Evolutionary conservation across 2,888 invertebrate species (phyloP).

Genomic region (Sabatieria punctata): DNA sequence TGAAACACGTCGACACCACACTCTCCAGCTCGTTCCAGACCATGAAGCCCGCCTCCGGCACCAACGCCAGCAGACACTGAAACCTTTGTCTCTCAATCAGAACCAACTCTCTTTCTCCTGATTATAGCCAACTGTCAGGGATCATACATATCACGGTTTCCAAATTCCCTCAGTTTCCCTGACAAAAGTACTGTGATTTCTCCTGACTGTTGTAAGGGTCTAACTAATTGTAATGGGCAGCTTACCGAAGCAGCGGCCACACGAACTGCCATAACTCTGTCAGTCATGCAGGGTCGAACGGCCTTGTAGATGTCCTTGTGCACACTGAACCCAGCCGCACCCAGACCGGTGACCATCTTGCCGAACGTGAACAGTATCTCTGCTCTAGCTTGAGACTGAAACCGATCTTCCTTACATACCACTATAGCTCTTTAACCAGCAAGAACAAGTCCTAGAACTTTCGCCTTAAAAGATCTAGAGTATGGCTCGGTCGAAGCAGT

Average conservation of each 20-base stretch:
- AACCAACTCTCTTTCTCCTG: too few relatives aligned
- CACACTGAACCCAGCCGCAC: constrained; percentile 66
- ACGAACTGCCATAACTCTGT: constrained; percentile 76
- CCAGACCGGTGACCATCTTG: constrained; percentile 81
- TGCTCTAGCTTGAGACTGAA: constrained; percentile 68
- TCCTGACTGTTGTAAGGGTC: too few relatives aligned
- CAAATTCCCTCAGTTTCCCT: too few relatives aligned
- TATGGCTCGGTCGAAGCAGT: too few relatives aligned
- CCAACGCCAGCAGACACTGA: constrained; percentile 67
- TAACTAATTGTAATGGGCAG: too few relatives aligned
- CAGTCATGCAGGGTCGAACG: constrained; percentile 66
- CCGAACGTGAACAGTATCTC: constrained; percentile 93
- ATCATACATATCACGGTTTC: too few relatives aligned
- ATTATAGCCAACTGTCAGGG: too few relatives aligned
- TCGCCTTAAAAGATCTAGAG: too few relatives aligned
- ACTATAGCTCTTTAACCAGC: too few relatives aligned
- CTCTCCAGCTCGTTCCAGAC: constrained; percentile 69
- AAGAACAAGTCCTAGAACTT: too few relatives aligned
- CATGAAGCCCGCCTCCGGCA: constrained; percentile 61
- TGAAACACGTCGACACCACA: constrained; percentile 70
- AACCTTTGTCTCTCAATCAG: constrained; percentile 13
- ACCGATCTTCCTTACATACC: too few relatives aligned
- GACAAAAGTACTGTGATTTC: too few relatives aligned
- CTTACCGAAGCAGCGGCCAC: constrained; percentile 66
- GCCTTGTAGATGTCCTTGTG: constrained; percentile 79